Evolutionary conservation across 2,797 vertebrate genomes (phyloP).

Genomic region (Gadopsis marmoratus): DNA sequence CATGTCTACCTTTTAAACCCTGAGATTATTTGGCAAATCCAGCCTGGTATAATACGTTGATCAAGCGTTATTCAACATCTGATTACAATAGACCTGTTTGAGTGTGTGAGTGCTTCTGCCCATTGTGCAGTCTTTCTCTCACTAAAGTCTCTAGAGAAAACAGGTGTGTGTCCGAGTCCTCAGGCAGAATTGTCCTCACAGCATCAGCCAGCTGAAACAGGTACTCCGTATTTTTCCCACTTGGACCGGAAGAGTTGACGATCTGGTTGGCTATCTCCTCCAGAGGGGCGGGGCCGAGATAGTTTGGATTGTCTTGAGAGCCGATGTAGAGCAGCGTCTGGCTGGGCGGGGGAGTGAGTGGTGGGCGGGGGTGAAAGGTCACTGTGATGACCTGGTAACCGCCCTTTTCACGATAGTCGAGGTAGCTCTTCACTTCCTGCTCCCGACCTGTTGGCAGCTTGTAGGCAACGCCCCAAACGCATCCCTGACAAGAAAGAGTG

Average conservation of each 20-base stretch:
- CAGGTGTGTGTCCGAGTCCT: slow-evolving; percentile 93
- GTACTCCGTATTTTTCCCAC: slow-evolving; percentile 95
- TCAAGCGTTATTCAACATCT: slow-evolving; percentile 3
- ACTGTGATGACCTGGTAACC: slow-evolving; percentile 92
- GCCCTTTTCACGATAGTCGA: slow-evolving; percentile 96
- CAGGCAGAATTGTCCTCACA: slow-evolving; percentile 91
- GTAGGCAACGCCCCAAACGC: slow-evolving; percentile 97
- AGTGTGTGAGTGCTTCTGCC: slow-evolving; percentile 35
- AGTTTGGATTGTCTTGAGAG: slow-evolving; percentile 93
- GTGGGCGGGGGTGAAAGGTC: slow-evolving; percentile 87
- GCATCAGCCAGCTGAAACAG: slow-evolving; percentile 95
- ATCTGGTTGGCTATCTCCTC: slow-evolving; percentile 97
- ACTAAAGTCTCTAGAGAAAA: slow-evolving; percentile 94
- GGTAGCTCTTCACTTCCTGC: slow-evolving; percentile 94
- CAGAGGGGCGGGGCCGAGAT: slow-evolving; percentile 95
- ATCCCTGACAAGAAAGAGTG: slow-evolving; percentile 83
- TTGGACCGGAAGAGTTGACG: slow-evolving; percentile 89
- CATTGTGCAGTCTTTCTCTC: slow-evolving; percentile 77
- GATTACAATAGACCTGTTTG: slow-evolving; percentile 11
- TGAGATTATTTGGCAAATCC: slow-evolving; percentile 48
- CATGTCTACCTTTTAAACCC: slow-evolving; percentile 37
- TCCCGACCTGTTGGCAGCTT: slow-evolving; percentile 92
- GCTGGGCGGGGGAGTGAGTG: slow-evolving; percentile 63
- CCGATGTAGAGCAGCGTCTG: slow-evolving; percentile 94
- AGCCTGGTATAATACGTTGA: neutral